Evolutionary conservation across 2,113 vertebrate genomes (phyloP).

Genomic region (Poeciliopsis occidentalis): DNA sequence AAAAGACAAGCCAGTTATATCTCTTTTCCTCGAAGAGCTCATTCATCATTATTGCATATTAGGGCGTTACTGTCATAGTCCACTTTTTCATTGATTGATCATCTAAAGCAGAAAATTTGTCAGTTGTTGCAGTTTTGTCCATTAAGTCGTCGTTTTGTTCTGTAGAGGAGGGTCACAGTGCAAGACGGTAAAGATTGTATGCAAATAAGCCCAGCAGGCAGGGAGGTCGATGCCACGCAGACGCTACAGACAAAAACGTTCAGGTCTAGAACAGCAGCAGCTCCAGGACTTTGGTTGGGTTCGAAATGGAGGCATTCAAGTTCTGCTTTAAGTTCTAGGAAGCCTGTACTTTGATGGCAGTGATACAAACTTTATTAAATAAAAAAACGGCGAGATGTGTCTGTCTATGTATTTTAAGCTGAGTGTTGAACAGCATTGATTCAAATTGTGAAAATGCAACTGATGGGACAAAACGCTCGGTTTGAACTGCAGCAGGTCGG

Average conservation of each 20-base stretch:
- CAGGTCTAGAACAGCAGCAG: background rate
- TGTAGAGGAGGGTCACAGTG: background rate
- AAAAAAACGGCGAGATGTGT: too few relatives aligned
- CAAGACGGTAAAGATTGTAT: background rate
- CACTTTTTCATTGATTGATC: constrained; percentile 24
- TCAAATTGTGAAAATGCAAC: too few relatives aligned
- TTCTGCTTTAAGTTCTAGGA: background rate
- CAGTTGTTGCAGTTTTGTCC: background rate
- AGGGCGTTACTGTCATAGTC: constrained; percentile 24
- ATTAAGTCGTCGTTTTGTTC: background rate
- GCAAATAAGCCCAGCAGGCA: background rate
- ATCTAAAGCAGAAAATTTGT: constrained; percentile 3
- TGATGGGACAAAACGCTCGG: too few relatives aligned
- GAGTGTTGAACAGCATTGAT: too few relatives aligned
- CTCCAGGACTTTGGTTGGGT: background rate
- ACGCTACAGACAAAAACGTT: background rate
- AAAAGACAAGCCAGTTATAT: constrained; percentile 24
- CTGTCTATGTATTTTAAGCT: too few relatives aligned
- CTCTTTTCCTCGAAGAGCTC: constrained; percentile 21
- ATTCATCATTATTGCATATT: constrained; percentile 18
- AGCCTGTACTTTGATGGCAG: background rate
- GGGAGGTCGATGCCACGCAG: background rate
- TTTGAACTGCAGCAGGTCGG: too few relatives aligned
- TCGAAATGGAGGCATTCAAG: background rate
- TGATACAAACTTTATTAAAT: too few relatives aligned